phyloP scores from a whole-genome alignment of 2,797 vertebrate species.

The Champsocephalus esox region DNA sequence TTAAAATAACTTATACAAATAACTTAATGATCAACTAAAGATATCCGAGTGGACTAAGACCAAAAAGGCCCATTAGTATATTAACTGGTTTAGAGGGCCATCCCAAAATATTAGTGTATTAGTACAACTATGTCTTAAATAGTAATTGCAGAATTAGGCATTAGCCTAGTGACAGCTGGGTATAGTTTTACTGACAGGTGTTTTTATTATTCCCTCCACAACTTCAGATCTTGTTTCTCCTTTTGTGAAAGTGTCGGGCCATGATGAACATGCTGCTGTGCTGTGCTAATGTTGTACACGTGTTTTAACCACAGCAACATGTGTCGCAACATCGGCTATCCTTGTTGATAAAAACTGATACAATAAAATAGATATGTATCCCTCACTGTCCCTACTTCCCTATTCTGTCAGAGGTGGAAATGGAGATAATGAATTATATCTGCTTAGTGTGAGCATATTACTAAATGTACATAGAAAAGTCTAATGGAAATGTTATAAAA shows the following conservation, averaged over 20 bases:
- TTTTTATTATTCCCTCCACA: constrained; percentile 6
- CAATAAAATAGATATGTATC: not conserved
- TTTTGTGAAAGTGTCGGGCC: not conserved
- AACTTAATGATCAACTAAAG: too few relatives aligned
- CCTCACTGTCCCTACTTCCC: not conserved
- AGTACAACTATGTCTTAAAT: not conserved
- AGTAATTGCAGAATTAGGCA: not conserved
- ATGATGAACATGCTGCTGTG: not conserved
- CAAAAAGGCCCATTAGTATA: too few relatives aligned
- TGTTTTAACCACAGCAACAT: not conserved
- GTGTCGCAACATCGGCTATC: not conserved
- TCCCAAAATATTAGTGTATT: not conserved
- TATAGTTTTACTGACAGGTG: constrained; percentile 10
- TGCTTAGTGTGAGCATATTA: not conserved
- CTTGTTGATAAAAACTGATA: too few relatives aligned
- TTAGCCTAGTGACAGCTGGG: not conserved
- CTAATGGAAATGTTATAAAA: not conserved
- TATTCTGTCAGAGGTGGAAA: not conserved
- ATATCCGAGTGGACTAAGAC: too few relatives aligned
- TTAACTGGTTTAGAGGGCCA: too few relatives aligned
- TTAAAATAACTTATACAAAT: too few relatives aligned
- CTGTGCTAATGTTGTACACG: not conserved
- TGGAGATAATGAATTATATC: not conserved
- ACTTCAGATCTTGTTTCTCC: not conserved
- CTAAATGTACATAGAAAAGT: not conserved